These are phyloP conservation scores for Pao palembangensis DNA, from an alignment of 2,113 vertebrate species.

Conservation along the genomic window DNA sequence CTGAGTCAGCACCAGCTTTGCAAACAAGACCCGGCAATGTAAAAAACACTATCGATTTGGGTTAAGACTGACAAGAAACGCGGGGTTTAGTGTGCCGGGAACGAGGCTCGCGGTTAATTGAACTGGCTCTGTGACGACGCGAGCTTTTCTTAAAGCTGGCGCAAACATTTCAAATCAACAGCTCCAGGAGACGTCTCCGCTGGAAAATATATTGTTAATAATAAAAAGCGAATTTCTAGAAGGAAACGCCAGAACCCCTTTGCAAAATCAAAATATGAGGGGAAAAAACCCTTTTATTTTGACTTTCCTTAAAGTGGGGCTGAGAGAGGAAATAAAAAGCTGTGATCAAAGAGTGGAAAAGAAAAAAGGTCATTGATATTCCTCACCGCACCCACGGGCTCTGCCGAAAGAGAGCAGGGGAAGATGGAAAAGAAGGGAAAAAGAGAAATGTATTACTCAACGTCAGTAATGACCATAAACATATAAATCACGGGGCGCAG, in stretches of 20 bases:
- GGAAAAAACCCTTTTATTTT: constrained; percentile 25
- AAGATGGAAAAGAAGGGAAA: constrained; percentile 49
- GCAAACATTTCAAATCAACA: too few relatives aligned
- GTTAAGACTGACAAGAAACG: too few relatives aligned
- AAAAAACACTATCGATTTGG: too few relatives aligned
- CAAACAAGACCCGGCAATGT: too few relatives aligned
- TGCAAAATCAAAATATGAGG: constrained; percentile 23
- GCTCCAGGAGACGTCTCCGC: too few relatives aligned
- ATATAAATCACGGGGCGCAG: constrained; percentile 76
- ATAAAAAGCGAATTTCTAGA: constrained; percentile 12
- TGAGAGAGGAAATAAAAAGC: constrained; percentile 30
- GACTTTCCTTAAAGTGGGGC: constrained; percentile 19
- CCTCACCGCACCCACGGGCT: constrained; percentile 53
- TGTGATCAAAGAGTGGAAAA: constrained; percentile 65
- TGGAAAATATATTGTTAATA: not conserved
- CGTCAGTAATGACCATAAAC: constrained; percentile 77
- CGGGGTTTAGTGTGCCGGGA: too few relatives aligned
- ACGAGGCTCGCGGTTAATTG: too few relatives aligned
- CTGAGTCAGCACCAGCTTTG: too few relatives aligned
- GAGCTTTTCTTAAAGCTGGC: too few relatives aligned
- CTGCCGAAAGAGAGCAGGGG: constrained; percentile 62
- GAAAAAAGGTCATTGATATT: constrained; percentile 73
- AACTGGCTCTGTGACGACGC: too few relatives aligned
- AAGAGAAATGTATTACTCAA: constrained; percentile 75
- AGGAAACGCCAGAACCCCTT: not conserved